These are phyloP conservation scores for Clarias magur DNA, from an alignment of 2,113 vertebrate species.

Conservation along the genomic window DNA sequence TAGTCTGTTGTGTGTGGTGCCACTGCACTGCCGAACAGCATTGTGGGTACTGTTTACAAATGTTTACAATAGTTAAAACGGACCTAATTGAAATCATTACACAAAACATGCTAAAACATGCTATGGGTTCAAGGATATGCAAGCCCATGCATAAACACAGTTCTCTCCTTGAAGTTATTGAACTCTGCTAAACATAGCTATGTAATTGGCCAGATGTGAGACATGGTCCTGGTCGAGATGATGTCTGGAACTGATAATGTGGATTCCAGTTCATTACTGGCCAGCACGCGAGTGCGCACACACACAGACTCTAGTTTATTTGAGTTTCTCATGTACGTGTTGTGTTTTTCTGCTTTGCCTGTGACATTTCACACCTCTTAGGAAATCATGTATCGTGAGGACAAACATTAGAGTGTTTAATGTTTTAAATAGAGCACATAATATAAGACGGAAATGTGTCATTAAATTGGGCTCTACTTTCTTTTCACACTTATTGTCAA, in stretches of 20 bases:
- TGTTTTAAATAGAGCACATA: background rate
- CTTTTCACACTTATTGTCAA: background rate
- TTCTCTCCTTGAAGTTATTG: too few species aligned
- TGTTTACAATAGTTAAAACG: background rate
- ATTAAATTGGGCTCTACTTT: background rate
- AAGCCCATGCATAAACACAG: too few species aligned
- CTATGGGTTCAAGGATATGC: too few species aligned
- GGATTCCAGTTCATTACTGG: too few species aligned
- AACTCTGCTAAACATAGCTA: too few species aligned
- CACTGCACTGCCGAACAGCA: background rate
- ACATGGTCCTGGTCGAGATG: too few species aligned
- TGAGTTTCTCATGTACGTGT: background rate
- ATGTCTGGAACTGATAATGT: too few species aligned
- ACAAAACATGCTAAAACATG: too few species aligned
- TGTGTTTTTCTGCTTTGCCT: background rate
- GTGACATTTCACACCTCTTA: background rate
- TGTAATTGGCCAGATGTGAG: too few species aligned
- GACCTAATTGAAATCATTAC: background rate
- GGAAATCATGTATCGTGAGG: background rate
- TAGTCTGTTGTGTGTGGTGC: background rate
- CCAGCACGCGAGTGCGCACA: too few species aligned
- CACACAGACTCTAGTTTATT: too few species aligned
- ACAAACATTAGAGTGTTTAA: background rate
- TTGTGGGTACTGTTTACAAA: background rate
- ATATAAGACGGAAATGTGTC: background rate